A percentile compares a stretch with the other conserved stretches of the same genome.
Evolutionary conservation across 2,797 vertebrate genomes (phyloP).

Genomic region (Tapirus indicus): DNA sequence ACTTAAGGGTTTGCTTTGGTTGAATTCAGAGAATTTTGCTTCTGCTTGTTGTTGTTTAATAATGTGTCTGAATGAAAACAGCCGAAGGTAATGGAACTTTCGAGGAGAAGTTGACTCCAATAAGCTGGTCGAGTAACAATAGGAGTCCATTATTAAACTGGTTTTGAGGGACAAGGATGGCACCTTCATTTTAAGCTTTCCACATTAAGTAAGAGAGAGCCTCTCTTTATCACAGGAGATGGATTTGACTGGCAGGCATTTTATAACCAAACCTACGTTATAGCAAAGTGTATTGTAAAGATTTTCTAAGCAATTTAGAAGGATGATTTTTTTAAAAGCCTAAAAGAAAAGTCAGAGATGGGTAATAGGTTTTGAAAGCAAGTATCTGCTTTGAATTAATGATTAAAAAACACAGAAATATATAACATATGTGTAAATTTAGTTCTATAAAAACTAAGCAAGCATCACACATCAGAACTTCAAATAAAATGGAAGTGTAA

Average conservation of each 20-base stretch:
- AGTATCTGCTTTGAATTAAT: conserved; percentile 8
- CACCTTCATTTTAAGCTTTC: conserved; percentile 45
- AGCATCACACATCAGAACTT: neutral
- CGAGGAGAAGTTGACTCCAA: neutral
- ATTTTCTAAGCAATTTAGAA: conserved; percentile 20
- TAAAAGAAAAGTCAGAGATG: conserved; percentile 19
- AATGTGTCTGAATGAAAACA: conserved; percentile 54
- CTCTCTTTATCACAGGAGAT: neutral
- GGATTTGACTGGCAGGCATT: neutral
- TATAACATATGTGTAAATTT: neutral
- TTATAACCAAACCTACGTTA: neutral
- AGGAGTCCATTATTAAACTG: neutral
- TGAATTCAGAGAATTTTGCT: conserved; percentile 38
- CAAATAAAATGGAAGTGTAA: neutral
- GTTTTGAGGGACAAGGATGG: neutral
- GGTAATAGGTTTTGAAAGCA: neutral
- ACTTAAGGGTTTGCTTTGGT: neutral
- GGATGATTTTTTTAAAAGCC: conserved; percentile 9
- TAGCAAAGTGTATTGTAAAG: neutral
- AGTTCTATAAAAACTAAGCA: neutral
- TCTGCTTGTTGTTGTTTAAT: conserved; percentile 6
- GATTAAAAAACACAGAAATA: neutral
- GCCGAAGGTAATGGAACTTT: neutral
- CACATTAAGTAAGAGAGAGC: neutral
- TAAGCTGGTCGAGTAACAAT: neutral